Conservation (phyloP, 1,140 invertebrate species). For the Delia radicum region DNA sequence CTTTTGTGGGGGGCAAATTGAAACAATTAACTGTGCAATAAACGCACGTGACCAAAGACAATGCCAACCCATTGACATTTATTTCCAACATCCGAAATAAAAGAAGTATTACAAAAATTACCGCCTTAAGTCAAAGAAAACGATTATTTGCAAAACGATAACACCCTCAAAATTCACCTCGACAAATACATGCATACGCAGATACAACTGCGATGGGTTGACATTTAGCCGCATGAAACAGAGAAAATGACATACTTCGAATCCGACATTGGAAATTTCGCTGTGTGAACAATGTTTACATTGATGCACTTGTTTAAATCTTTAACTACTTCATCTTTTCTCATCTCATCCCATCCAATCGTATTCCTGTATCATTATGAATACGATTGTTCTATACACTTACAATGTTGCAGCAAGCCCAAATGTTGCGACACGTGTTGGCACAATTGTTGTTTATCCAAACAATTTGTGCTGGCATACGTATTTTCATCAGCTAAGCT, state of each 20-base stretch:
- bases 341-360: background rate
- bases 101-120: background rate
- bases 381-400: background rate
- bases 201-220: background rate
- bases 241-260: constrained; percentile 25
- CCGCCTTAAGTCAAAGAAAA: constrained; percentile 4
- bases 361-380: background rate
- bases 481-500: background rate
- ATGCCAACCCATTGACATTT: constrained; percentile 14
- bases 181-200: background rate
- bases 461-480: constrained; percentile 47
- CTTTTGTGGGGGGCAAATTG: constrained; percentile 8
- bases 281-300: background rate
- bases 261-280: background rate
- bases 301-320: constrained; percentile 20
- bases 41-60: constrained; percentile 1
- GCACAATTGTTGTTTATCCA: constrained; percentile 55
- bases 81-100: background rate
- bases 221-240: background rate
- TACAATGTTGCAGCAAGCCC: background rate
- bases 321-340: background rate
- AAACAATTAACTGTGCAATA: constrained; percentile 9
- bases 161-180: constrained; percentile 4
- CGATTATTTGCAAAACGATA: background rate
- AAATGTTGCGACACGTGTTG: constrained; percentile 38